These are phyloP conservation scores for Heliothis virescens DNA, from an alignment of 1,140 invertebrate species.

Conservation along the genomic window DNA sequence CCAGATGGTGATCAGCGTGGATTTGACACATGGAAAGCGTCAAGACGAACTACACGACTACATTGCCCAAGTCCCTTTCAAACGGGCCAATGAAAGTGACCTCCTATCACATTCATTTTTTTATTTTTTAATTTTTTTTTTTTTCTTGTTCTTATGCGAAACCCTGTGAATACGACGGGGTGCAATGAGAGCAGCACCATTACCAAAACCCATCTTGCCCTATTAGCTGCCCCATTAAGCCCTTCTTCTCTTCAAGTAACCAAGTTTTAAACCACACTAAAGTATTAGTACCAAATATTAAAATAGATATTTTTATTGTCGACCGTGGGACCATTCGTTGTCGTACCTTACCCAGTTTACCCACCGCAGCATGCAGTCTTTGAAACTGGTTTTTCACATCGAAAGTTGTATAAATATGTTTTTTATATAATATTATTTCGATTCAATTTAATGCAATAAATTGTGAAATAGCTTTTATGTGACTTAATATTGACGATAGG, in stretches of 20 bases:
- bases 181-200: slow-evolving; percentile 84
- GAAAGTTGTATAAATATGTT: slow-evolving; percentile 32
- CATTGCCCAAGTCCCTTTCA: slow-evolving; percentile 83
- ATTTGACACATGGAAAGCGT: slow-evolving; percentile 87
- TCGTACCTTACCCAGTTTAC: slow-evolving; percentile 3
- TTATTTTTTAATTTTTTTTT: too few relatives aligned
- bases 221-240: slow-evolving; percentile 79
- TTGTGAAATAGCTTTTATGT: slow-evolving; percentile 14
- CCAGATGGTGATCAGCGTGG: slow-evolving; percentile 82
- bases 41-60: slow-evolving; percentile 84
- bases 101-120: too few relatives aligned
- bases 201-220: slow-evolving; percentile 78
- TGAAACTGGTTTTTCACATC: slow-evolving; percentile 29
- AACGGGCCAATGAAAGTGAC: slow-evolving; percentile 83
- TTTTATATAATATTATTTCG: neutral
- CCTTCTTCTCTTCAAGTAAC: slow-evolving; percentile 79
- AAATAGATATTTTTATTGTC: slow-evolving; percentile 43
- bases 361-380: slow-evolving; percentile 26
- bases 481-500: neutral
- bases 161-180: slow-evolving; percentile 86
- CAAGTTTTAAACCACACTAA: slow-evolving; percentile 8
- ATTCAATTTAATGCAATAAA: neutral
- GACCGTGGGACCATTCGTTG: slow-evolving; percentile 59
- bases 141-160: too few relatives aligned
- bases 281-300: slow-evolving; percentile 41